Base-by-base conservation (phyloP, 1,140 invertebrate genomes). In the Ceratina calcarata region DNA sequence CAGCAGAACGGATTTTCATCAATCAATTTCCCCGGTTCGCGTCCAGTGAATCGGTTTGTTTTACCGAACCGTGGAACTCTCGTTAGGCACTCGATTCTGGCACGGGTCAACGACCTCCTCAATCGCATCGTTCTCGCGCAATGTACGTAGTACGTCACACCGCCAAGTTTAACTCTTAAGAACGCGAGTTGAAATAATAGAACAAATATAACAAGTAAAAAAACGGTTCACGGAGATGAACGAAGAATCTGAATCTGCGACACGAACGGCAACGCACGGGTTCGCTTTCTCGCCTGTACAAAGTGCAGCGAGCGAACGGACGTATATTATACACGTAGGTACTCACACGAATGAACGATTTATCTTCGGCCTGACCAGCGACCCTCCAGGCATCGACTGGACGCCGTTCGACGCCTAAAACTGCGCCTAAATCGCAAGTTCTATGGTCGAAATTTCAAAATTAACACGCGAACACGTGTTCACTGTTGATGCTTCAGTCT, bases 121-220 rank as follows among this genome's bases (percentile, higher is more conserved):
- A 77, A 81, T 85, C 65, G 70, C 74, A 68, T 84, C 62, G 79
- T 66, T 71, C 64, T n/a, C 80, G 82, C 82, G 76, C 75, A 73
- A 80, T n/a, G 22, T 58, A 84, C 78, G 70, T 57, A 49, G 32
- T 70, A 62, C 7, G 27, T 78, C 57, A 16, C 49, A 45, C 37
- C 37, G 58, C 57, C 8, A 78, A 62, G 68, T 71, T 20, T 62
- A 24, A 55, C 45, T 15, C 37, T 45, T 45, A 45, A 16, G 3
- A 27, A 55, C 49, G 27, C 57, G 57, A 45, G 37, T 10, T 45
- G 37, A 10, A 6, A 45, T 45, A 45, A 45, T 45, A 45, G 37
- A 6, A 8, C 6, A 45, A 45, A 45, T 45, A 45, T 45, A 45
- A 45, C 6, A 10, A 10, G 37, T 45, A 45, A 8, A 3, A 57